These are phyloP conservation scores for Mungos mungo DNA, from an alignment of 2,113 vertebrate species.

Conservation along the genomic window DNA sequence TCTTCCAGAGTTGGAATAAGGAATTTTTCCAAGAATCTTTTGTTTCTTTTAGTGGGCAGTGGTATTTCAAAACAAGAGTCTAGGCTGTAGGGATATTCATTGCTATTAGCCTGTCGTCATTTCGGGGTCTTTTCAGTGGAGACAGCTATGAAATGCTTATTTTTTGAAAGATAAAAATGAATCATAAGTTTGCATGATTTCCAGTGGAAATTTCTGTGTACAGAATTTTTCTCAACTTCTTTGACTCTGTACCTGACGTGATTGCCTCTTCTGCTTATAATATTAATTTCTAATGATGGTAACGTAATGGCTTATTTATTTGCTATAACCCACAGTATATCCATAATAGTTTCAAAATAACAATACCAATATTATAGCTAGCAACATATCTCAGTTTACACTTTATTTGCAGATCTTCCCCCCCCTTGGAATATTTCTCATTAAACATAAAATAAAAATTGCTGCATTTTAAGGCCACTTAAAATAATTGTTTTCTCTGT, in stretches of 20 bases:
- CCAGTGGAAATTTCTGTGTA: not conserved
- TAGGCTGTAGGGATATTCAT: not conserved
- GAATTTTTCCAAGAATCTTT: conserved; percentile 22
- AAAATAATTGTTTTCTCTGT: not conserved
- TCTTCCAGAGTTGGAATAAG: not conserved
- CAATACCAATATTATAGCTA: not conserved
- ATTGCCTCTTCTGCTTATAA: not conserved
- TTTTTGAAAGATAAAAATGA: not conserved
- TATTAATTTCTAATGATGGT: not conserved
- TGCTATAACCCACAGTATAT: not conserved
- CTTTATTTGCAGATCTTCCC: not conserved
- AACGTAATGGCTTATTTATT: not conserved
- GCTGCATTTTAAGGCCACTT: not conserved
- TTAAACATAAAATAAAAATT: not conserved
- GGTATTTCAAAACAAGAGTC: not conserved
- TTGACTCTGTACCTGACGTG: not conserved
- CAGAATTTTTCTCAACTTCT: conserved; percentile 9
- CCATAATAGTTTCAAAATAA: not conserved
- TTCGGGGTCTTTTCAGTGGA: not conserved
- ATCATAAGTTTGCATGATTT: not conserved
- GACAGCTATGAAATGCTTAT: not conserved
- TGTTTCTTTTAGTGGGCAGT: not conserved
- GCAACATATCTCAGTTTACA: not conserved
- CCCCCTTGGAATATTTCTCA: not conserved
- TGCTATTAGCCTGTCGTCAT: not conserved